Conservation (phyloP, 2,113 vertebrate genomes). For the Regulus satrapa region DNA sequence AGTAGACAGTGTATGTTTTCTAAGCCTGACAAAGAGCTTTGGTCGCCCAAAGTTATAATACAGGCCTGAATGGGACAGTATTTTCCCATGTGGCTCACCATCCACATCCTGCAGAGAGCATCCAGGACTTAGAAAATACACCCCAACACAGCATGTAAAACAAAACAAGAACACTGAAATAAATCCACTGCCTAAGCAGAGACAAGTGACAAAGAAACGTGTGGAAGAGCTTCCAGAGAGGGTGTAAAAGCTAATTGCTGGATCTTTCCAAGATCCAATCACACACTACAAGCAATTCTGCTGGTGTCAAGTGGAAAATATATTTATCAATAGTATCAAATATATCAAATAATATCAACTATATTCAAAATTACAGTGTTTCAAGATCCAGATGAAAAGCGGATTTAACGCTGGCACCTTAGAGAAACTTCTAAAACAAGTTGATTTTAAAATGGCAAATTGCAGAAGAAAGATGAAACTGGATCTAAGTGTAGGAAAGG, state of each 20-base stretch:
- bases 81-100: background rate
- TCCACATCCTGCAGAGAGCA: background rate
- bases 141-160: background rate
- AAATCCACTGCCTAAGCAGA: background rate
- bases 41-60: background rate
- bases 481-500: background rate
- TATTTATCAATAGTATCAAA: no score
- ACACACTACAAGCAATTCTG: background rate
- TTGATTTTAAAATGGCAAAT: background rate
- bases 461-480: background rate
- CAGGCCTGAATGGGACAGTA: rapidly evolving
- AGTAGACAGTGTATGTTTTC: background rate
- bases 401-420: background rate
- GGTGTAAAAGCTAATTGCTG: background rate
- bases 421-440: background rate
- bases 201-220: background rate
- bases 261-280: background rate
- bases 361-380: background rate
- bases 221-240: background rate
- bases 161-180: background rate
- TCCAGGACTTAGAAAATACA: background rate
- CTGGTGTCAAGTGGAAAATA: background rate
- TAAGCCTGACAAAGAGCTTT: background rate
- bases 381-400: background rate
- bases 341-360: no score